These are phyloP conservation scores for Drosophila meridionalis DNA, from an alignment of 2,888 invertebrate species.

Conservation along the genomic window DNA sequence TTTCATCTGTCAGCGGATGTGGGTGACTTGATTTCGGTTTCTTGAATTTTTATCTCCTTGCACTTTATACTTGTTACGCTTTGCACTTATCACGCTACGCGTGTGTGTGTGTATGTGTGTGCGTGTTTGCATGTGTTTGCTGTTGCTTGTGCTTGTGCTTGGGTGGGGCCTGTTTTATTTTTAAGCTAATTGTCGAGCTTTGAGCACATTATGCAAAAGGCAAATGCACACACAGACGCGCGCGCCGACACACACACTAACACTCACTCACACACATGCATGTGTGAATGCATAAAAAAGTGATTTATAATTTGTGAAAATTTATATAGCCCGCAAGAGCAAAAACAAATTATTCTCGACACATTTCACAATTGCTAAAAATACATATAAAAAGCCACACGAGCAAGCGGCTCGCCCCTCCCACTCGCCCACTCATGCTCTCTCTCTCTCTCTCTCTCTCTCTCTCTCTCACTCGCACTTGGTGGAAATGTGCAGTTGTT, in stretches of 20 bases:
- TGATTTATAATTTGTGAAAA: constrained; percentile 69
- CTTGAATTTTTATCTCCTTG: constrained; percentile 55
- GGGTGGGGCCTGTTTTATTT: constrained; percentile 63
- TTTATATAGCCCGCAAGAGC: constrained; percentile 37
- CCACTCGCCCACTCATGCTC: neutral
- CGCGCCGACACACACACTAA: neutral
- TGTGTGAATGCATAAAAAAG: constrained; percentile 38
- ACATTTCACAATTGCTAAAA: constrained; percentile 67
- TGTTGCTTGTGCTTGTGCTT: constrained; percentile 19
- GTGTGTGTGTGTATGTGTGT: neutral
- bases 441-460: neutral
- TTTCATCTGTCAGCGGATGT: constrained; percentile 36
- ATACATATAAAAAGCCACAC: constrained; percentile 70
- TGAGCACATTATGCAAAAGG: constrained; percentile 54
- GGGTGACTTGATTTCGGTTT: constrained; percentile 54
- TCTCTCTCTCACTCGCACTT: constrained; percentile 3
- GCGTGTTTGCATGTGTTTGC: constrained; percentile 1
- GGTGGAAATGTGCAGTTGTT: constrained; percentile 25
- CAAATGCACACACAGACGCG: constrained; percentile 5
- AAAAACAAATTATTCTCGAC: constrained; percentile 50
- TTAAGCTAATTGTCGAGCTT: constrained; percentile 65
- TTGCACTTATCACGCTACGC: constrained; percentile 33
- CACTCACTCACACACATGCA: neutral
- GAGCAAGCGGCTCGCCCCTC: constrained; percentile 30
- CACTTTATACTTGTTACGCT: constrained; percentile 68